A percentile compares a stretch with the other conserved stretches of the same genome.
phyloP scores from a whole-genome alignment of 2,113 vertebrate genomes.

The Indri indri region DNA sequence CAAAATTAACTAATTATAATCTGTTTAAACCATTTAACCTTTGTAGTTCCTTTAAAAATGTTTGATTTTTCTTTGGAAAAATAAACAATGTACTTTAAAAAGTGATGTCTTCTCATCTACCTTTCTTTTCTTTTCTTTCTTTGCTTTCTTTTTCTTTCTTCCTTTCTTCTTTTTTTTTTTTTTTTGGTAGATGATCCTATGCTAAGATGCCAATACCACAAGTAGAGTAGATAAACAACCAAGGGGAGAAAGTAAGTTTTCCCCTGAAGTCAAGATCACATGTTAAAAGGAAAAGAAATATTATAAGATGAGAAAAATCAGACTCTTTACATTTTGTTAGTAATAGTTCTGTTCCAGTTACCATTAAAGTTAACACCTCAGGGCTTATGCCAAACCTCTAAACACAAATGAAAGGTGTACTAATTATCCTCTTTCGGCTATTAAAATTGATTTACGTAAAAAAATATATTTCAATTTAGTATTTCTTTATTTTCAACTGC shows the following conservation, averaged over 20 bases:
- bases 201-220: background rate
- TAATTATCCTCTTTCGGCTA: background rate
- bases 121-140: background rate
- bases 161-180: too few species aligned
- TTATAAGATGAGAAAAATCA: background rate
- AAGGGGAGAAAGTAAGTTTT: background rate
- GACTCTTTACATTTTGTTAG: background rate
- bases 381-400: background rate
- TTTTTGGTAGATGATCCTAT: background rate
- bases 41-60: slow-evolving; percentile 56
- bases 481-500: slow-evolving; percentile 36
- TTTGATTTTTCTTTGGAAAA: slow-evolving; percentile 69
- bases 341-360: background rate
- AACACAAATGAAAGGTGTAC: background rate
- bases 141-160: too few species aligned
- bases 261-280: background rate
- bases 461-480: background rate
- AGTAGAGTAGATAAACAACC: background rate
- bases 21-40: slow-evolving; percentile 75
- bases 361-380: background rate
- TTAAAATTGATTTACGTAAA: background rate
- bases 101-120: background rate
- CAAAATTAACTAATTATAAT: slow-evolving; percentile 81
- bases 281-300: background rate
- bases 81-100: slow-evolving; percentile 51